These are phyloP conservation scores for Cryptoprocta ferox DNA, from an alignment of 2,797 vertebrate species.

Conservation along the genomic window DNA sequence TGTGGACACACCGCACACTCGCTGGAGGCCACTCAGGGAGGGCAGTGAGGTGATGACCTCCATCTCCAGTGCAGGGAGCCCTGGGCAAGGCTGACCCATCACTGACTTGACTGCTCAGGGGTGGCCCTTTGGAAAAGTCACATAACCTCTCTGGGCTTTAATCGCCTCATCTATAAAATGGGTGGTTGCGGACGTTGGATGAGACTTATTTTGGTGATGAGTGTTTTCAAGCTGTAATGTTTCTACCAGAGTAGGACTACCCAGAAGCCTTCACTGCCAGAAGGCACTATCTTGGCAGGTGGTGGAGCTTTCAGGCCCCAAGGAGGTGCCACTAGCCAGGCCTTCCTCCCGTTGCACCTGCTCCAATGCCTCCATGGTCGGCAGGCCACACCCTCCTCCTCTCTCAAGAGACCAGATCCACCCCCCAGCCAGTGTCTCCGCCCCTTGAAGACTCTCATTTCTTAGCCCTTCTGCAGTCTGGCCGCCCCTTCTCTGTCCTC, in stretches of 20 bases:
- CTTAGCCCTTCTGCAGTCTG: neutral
- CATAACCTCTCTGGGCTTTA: neutral
- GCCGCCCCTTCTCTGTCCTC: no score
- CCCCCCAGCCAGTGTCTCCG: neutral
- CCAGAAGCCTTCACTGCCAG: neutral
- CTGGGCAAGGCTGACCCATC: accelerated
- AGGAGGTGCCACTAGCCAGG: accelerated
- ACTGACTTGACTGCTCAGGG: neutral
- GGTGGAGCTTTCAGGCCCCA: accelerated
- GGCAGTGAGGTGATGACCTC: neutral
- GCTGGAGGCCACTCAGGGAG: accelerated
- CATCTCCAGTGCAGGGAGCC: accelerated
- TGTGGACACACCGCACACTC: accelerated
- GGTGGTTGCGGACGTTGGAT: neutral
- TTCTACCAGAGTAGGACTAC: neutral
- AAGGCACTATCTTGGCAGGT: neutral
- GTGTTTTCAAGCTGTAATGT: neutral
- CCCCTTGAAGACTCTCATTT: neutral
- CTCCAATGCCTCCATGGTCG: neutral
- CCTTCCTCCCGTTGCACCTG: neutral
- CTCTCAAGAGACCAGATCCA: neutral
- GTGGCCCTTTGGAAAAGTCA: neutral
- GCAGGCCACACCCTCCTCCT: neutral
- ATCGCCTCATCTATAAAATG: neutral
- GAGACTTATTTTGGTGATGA: neutral